Evolutionary conservation across 2,113 vertebrate species (phyloP).

Genomic region (Lagenorhynchus albirostris): DNA sequence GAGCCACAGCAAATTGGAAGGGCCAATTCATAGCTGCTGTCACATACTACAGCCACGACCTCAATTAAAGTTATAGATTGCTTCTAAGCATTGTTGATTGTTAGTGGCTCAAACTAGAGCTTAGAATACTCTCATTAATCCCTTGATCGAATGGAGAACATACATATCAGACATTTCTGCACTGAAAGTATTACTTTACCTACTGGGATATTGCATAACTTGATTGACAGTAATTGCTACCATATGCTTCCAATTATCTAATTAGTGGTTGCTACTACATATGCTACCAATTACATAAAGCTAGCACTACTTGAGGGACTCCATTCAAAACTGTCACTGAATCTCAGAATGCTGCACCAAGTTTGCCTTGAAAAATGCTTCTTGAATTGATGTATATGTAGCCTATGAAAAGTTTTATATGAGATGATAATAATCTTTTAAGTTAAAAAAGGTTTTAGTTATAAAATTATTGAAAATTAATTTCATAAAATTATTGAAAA

Average conservation of each 20-base stretch:
- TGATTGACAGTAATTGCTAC: constrained; percentile 65
- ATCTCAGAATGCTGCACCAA: neutral
- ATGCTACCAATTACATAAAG: constrained; percentile 31
- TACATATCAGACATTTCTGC: neutral
- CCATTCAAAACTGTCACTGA: constrained; percentile 28
- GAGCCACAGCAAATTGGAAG: constrained; percentile 51
- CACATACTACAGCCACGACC: neutral
- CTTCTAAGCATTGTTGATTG: constrained; percentile 27
- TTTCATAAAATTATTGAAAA: neutral
- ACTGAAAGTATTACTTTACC: neutral
- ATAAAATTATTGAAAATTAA: neutral
- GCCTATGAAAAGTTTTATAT: neutral
- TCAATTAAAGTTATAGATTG: constrained; percentile 54
- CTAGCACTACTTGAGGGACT: neutral
- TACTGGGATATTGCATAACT: neutral
- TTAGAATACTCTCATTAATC: constrained; percentile 5
- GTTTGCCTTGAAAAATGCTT: neutral
- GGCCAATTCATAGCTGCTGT: constrained; percentile 50
- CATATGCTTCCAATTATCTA: constrained; percentile 53
- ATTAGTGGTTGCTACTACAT: constrained; percentile 49
- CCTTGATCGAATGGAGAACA: neutral
- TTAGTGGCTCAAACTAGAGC: neutral
- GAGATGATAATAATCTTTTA: neutral
- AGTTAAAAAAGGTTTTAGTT: neutral
- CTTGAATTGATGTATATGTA: neutral